A percentile compares a stretch with the other conserved stretches of the same genome.
phyloP scores from a whole-genome alignment of 2,888 invertebrate species.

The Macrosoma leucophasiata region DNA sequence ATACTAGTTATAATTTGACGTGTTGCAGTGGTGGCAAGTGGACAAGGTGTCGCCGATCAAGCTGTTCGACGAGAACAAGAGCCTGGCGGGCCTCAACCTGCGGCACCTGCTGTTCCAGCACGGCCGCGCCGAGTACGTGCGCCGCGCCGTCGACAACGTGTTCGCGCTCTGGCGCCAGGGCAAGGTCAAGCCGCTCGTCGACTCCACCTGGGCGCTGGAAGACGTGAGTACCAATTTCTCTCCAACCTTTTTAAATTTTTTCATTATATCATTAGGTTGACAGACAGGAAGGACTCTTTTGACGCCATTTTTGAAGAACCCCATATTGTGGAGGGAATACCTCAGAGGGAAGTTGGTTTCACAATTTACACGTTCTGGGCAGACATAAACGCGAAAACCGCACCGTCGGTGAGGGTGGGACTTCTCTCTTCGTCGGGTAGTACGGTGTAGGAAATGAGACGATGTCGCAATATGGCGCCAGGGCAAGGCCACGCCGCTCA shows the following conservation, averaged over 20 bases:
- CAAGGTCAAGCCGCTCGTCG: slow-evolving; percentile 87
- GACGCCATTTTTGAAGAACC: too few species aligned
- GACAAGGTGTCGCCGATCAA: slow-evolving; percentile 93
- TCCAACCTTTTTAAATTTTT: too few species aligned
- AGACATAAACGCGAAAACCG: too few species aligned
- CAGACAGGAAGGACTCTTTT: too few species aligned
- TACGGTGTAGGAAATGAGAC: too few species aligned
- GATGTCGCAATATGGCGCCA: slow-evolving; percentile 85
- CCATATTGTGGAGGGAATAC: too few species aligned
- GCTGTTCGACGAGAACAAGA: slow-evolving; percentile 92
- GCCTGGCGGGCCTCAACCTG: slow-evolving; percentile 87
- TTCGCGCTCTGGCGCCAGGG: slow-evolving; percentile 85
- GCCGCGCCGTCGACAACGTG: slow-evolving; percentile 81
- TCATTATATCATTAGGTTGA: too few species aligned
- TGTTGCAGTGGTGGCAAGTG: slow-evolving; percentile 90
- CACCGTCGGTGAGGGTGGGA: too few species aligned
- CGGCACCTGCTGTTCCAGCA: slow-evolving; percentile 89
- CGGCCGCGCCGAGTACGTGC: slow-evolving; percentile 82
- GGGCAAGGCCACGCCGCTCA: slow-evolving; percentile 86
- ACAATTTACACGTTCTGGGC: too few species aligned
- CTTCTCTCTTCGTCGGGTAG: too few species aligned
- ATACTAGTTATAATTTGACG: slow-evolving; percentile 2
- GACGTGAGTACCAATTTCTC: slow-evolving; percentile 76
- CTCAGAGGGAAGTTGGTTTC: too few species aligned
- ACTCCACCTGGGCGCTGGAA: slow-evolving; percentile 91